phyloP scores from a whole-genome alignment of 2,888 invertebrate genomes.

The Gortyna flavago region DNA sequence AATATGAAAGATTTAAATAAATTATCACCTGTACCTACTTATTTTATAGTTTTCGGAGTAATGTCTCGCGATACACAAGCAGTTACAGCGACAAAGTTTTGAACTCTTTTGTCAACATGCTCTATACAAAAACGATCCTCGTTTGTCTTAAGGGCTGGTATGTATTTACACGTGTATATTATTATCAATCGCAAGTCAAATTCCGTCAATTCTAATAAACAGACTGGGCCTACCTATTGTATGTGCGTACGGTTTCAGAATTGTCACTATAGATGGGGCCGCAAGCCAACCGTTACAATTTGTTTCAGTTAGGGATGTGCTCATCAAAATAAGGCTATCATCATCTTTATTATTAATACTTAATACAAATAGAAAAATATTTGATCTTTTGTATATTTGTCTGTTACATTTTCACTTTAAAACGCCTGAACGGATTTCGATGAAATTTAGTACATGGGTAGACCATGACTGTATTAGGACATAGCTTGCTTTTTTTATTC shows the following conservation, averaged over 20 bases:
- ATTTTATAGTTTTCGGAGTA: neutral
- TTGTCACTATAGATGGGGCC: neutral
- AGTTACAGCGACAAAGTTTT: neutral
- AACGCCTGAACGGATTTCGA: neutral
- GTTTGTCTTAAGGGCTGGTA: neutral
- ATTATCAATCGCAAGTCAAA: neutral
- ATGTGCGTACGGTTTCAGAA: conserved; percentile 9
- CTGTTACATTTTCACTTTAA: neutral
- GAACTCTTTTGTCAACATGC: neutral
- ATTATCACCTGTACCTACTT: neutral
- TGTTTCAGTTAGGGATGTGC: neutral
- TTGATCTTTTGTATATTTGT: neutral
- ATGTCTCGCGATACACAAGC: neutral
- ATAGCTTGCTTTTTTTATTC: neutral
- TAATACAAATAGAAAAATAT: neutral
- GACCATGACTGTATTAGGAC: neutral
- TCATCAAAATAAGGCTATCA: neutral
- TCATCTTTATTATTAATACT: neutral
- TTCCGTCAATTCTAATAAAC: conserved; percentile 10
- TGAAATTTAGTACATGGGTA: neutral
- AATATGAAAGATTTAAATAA: neutral
- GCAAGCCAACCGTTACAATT: conserved; percentile 1
- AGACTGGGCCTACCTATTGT: neutral
- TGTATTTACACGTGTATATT: neutral
- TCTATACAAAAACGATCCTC: neutral